Base-by-base conservation (phyloP, 2,888 invertebrate genomes). In the Caradrina clavipalpis region DNA sequence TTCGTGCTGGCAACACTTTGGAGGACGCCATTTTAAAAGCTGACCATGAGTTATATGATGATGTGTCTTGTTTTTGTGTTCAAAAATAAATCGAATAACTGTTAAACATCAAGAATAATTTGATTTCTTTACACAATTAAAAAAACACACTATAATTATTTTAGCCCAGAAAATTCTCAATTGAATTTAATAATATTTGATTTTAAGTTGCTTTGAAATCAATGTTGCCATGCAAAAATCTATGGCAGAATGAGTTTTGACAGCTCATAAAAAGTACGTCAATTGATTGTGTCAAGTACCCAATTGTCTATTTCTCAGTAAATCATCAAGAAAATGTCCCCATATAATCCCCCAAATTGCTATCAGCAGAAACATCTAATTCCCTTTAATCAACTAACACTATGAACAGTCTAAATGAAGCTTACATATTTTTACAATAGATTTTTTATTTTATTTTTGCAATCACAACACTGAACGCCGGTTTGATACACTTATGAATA, bases 381-480 rank as follows among this genome's bases (percentile, higher is more conserved):
- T 66, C 49, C 47, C 19, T 58, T 66, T 55, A 53, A 17, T 26
- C 45, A 49, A 84, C 85, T 91, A 89, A 89, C 87, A 70, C 88
- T 90, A 90, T 82, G 85, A 86, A 90, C 91, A 91, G 90, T 92
- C 92, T 93, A 92, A 83, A 82, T 78, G 78, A 91, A 92, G 90
- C 91, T 87, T 88, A 85, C 79, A 82, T 80, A 62, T 76, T 84
- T 84, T 83, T 85, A 79, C 84, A 83, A 78, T 82, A 80, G 69
- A 81, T 78, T 79, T 71, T 72, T 82, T 79, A 26, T 64, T 61
- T 73, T 22, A 11, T 60, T 60, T 78, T 81, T 54, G 83, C 77
- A 81, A 86, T 86, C 88, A 92, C 91, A 87, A 92, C 92, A 93
- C 85, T 88, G 74, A 90, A 87, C 84, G 88, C 82, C 84, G 86